Evolutionary conservation across 2,797 vertebrate genomes (phyloP).

Genomic region (Acestrorhynchus altus): DNA sequence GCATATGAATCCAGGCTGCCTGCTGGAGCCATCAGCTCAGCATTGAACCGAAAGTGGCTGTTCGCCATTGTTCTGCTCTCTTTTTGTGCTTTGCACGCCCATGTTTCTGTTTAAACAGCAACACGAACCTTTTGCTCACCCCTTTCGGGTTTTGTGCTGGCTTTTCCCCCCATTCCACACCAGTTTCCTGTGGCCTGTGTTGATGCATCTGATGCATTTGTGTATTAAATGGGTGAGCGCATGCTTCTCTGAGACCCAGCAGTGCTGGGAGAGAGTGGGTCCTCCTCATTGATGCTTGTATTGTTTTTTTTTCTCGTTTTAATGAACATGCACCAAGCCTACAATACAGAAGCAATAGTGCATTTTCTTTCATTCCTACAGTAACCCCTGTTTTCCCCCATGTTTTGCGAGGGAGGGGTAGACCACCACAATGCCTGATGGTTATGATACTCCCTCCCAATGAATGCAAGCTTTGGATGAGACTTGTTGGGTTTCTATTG

Average conservation of each 20-base stretch:
- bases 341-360: no score
- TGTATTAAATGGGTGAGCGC: background rate
- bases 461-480: background rate
- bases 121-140: background rate
- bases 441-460: background rate
- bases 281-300: constrained; percentile 36
- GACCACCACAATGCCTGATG: background rate
- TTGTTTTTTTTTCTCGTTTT: constrained; percentile 23
- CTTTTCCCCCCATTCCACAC: background rate
- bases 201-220: background rate
- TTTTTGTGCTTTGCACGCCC: no score
- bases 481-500: constrained; percentile 35
- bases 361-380: background rate
- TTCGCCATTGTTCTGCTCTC: constrained; percentile 34
- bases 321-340: background rate
- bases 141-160: background rate
- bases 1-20: constrained; percentile 14
- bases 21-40: constrained; percentile 16
- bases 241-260: background rate
- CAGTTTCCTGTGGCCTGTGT: background rate
- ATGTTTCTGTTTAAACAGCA: background rate
- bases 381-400: background rate
- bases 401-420: constrained; percentile 5
- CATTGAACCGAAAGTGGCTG: constrained; percentile 40
- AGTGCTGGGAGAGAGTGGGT: constrained; percentile 28